Evolutionary conservation across 37 sponge, comb jelly and placozoan species (phyloP).

Genomic region (Crambe crambe): DNA sequence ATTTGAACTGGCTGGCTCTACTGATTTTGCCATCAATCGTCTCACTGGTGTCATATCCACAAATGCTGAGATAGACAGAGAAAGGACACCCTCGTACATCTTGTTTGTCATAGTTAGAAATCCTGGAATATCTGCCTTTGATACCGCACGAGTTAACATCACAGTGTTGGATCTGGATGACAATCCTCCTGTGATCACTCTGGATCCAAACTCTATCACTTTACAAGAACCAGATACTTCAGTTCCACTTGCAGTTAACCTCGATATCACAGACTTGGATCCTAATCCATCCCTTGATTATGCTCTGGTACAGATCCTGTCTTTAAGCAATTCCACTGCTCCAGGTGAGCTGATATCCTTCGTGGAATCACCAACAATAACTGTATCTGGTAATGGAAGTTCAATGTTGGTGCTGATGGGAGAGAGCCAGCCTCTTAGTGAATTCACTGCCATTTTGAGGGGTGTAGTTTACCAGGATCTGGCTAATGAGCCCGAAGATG

Average conservation of each 20-base stretch:
- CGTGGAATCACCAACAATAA: not conserved
- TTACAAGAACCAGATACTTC: constrained; percentile 37
- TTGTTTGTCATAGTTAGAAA: constrained; percentile 55
- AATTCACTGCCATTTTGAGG: constrained; percentile 22
- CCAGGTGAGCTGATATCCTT: constrained; percentile 11
- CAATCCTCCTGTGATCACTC: constrained; percentile 43
- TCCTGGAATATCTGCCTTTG: constrained; percentile 22
- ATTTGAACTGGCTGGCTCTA: constrained; percentile 7
- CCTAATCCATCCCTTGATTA: constrained; percentile 39
- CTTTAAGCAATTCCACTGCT: not conserved
- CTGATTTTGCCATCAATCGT: constrained; percentile 26
- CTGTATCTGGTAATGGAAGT: constrained; percentile 50
- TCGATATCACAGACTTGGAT: constrained; percentile 55
- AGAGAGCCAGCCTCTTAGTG: constrained; percentile 3
- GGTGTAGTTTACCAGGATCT: constrained; percentile 36
- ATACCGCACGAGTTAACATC: constrained; percentile 27
- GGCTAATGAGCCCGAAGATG: constrained; percentile 36
- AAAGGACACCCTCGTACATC: constrained; percentile 21
- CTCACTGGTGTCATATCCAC: constrained; percentile 25
- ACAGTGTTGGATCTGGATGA: constrained; percentile 64
- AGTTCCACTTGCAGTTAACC: constrained; percentile 8
- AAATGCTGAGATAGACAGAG: constrained; percentile 17
- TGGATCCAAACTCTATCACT: not conserved
- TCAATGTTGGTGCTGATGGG: constrained; percentile 23
- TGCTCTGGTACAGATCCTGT: constrained; percentile 25